Evolutionary conservation across 2,113 vertebrate species (phyloP), one percentile per base, ranked within the genome.

Genomic region (Amblyopsis rosae): DNA sequence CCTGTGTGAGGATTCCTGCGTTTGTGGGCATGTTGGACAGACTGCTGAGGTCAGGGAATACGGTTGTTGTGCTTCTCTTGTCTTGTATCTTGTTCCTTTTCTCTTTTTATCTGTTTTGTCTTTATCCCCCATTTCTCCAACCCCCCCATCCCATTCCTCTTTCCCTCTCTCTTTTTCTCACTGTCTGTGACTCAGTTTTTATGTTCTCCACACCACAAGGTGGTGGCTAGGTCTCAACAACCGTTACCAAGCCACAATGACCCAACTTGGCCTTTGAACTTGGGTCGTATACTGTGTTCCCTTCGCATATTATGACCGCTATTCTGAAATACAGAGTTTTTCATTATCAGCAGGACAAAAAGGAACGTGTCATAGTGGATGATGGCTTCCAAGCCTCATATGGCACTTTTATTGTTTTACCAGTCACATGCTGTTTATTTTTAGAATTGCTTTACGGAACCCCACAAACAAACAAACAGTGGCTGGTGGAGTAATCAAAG

Each of bases 1-100:
- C 87, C 89, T 87, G 85, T 87, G 82, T 78, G 79, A 75, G 76
- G 79, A 88, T 88, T 88, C 86, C 83, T 89, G 71, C 13, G 26
- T 84, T 87, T 87, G 84, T 89, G 80, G 86, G 87, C 82, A 80
- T 65, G 64, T 47, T 83, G 60, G 19, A 62, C 65, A 82, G 82
- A 78, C 65, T 68, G 66, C 77, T 67, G 81, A 76, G 83, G 83
- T 83, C 79, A 82, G 73, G 62, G 77, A 59, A 60, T 80, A 26
- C 67, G 67, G 82, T 88, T 86, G 76, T 85, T 84, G 64, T 32
- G 4, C 75, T 71, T 65, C 64, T 67, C 49, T 69, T 35, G 69
- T 85, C 69, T 87, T 78, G 76, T 84, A 67, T 51, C 41, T 72
- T 65, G 13, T 77, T 69, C 72, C 48, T 69, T 50, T 65, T 77